phyloP scores from a whole-genome alignment of 2,797 vertebrate genomes.

The Pipistrellus pygmaeus region DNA sequence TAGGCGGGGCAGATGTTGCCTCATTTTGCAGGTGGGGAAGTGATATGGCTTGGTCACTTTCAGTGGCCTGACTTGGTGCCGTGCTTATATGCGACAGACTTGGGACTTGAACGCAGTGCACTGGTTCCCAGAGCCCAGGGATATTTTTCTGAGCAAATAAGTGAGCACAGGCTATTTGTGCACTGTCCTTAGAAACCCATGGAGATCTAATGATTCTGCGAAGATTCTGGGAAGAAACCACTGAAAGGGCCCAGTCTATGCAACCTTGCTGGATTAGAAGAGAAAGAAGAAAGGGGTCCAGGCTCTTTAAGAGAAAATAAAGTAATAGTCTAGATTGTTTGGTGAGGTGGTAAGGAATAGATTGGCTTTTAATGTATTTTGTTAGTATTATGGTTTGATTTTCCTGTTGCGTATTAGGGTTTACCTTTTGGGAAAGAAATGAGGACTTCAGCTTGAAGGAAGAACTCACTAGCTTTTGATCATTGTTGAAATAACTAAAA shows the following conservation, averaged over 20 bases:
- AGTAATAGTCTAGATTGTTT: not conserved
- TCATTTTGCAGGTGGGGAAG: not conserved
- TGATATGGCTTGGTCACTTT: not conserved
- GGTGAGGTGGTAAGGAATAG: not conserved
- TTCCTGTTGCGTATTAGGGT: not conserved
- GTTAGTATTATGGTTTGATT: slow-evolving; percentile 14
- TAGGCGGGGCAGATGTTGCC: not conserved
- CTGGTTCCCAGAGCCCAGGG: not conserved
- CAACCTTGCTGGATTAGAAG: not conserved
- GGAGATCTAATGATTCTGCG: not conserved
- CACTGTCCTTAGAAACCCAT: not conserved
- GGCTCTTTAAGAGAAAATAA: not conserved
- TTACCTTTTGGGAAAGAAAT: slow-evolving; percentile 60
- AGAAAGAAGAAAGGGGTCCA: not conserved
- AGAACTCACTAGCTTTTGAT: not conserved
- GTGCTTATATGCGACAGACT: not conserved
- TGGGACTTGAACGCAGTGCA: not conserved
- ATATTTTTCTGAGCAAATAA: not conserved
- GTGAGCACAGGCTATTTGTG: not conserved
- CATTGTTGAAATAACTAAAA: slow-evolving; percentile 36
- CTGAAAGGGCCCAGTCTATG: not conserved
- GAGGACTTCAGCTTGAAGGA: not conserved
- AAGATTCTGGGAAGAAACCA: not conserved
- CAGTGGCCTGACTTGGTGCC: not conserved
- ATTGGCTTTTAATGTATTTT: not conserved